phyloP scores from a whole-genome alignment of 2,113 vertebrate species.

The Boleophthalmus pectinirostris region DNA sequence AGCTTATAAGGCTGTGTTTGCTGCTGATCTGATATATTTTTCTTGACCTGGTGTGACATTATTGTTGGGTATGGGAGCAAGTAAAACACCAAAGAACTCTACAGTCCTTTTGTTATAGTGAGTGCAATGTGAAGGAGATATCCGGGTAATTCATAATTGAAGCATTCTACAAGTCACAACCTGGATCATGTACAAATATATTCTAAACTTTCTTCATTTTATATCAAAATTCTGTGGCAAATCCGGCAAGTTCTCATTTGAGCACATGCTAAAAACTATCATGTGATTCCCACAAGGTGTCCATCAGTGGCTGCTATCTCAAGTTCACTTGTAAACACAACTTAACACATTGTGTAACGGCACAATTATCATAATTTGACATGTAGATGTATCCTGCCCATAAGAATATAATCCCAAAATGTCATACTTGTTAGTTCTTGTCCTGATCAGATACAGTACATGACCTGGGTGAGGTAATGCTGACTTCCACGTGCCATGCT shows the following conservation, averaged over 20 bases:
- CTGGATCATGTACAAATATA: no score
- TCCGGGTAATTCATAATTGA: neutral
- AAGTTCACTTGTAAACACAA: neutral
- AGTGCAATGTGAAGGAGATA: neutral
- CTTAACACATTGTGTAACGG: neutral
- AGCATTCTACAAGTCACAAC: no score
- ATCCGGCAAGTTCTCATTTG: neutral
- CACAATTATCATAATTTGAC: neutral
- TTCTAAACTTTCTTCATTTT: no score
- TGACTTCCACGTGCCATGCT: conserved; percentile 53
- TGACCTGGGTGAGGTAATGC: conserved; percentile 49
- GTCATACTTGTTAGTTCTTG: conserved; percentile 6
- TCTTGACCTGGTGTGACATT: neutral
- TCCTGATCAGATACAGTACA: neutral
- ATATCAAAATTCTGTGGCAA: no score
- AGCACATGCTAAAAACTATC: neutral
- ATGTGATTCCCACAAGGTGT: neutral
- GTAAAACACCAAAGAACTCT: neutral
- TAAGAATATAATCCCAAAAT: conserved; percentile 3
- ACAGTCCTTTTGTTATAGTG: neutral
- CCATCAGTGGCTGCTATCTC: neutral
- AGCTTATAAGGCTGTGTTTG: neutral
- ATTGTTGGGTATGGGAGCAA: neutral
- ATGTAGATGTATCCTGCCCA: neutral
- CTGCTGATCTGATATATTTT: neutral